Conservation (phyloP, 2,888 invertebrate species). For the Seira sanloemensis region DNA sequence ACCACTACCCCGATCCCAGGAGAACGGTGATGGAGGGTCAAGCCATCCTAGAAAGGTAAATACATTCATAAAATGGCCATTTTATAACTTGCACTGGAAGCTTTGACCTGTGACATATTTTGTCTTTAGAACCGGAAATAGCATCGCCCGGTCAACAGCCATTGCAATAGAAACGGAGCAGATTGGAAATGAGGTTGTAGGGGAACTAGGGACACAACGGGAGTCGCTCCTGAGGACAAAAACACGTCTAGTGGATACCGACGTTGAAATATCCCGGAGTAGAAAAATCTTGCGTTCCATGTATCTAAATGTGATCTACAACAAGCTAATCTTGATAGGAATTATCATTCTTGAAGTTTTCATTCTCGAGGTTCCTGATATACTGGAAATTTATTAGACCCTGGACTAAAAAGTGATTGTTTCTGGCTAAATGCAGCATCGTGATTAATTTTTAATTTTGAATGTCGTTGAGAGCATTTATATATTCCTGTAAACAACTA, state of each 20-base stretch:
- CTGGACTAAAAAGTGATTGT: constrained; percentile 22
- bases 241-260: constrained; percentile 83
- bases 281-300: constrained; percentile 82
- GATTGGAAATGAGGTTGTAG: constrained; percentile 85
- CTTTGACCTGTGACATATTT: neutral
- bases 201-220: constrained; percentile 85
- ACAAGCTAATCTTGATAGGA: constrained; percentile 84
- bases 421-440: no score
- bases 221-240: constrained; percentile 82
- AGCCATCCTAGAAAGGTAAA: constrained; percentile 78
- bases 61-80: no score
- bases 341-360: constrained; percentile 84
- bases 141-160: constrained; percentile 83
- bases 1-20: constrained; percentile 77
- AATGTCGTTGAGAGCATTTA: no score
- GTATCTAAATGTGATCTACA: constrained; percentile 83
- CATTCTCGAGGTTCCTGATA: constrained; percentile 81
- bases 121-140: constrained; percentile 78
- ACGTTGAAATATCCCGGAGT: constrained; percentile 82
- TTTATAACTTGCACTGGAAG: no score
- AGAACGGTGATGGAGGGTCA: constrained; percentile 79
- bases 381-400: constrained; percentile 80
- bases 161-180: constrained; percentile 88
- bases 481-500: no score
- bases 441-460: no score